Base-by-base conservation (phyloP, 2,888 invertebrate genomes). In the Steromphala cineraria region DNA sequence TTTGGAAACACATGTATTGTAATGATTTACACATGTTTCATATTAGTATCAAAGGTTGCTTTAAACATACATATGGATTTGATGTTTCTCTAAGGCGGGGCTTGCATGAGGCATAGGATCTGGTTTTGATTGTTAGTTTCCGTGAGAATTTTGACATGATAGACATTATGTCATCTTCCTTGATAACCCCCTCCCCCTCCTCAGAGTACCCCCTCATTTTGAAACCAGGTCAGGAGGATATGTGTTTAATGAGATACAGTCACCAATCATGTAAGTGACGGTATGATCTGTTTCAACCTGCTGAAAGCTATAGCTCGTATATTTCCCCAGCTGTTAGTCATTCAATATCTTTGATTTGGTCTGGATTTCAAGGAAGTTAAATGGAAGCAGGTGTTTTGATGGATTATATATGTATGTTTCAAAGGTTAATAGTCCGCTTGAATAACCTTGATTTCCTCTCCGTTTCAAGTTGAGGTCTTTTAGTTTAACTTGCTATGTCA, bases 311-410 rank as follows among this genome's bases (percentile, higher is more conserved):
- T n/a, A 31, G 40, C 71, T 71, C 71, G 40, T 71, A 71, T 36
- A 71, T 71, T 71, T 71, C 40, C 28, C 13, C 71, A 71, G 71
- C 40, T 71, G 71, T 71, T 71, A 19, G 40, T 71, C 36, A 31
- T 71, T 71, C 36, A n/a, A 40, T 71, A n/a, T 36, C 31, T 13
- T 31, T 71, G 71, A 71, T 71, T 40, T 4, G 24, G 24, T 62
- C 62, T 28, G 62, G 17, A 62, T 21, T 62, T 24, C 28, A 28
- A 15, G 24, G 28, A 62, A 62, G 62, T 28, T 62, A 62, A 62
- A 62, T 28, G 28, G 62, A 62, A 10, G 28, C 62, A 62, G 62
- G 62, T 62, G 62, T 28, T 28, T 62, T 28, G 28, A 15, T 62
- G 62, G 62, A 62, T 28, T 62, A 46, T 46, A 46, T 10, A 62